A percentile compares a stretch with the other conserved stretches of the same genome.
Evolutionary conservation across 2,888 invertebrate species (phyloP).

Genomic region (Nasonovia ribisnigri): DNA sequence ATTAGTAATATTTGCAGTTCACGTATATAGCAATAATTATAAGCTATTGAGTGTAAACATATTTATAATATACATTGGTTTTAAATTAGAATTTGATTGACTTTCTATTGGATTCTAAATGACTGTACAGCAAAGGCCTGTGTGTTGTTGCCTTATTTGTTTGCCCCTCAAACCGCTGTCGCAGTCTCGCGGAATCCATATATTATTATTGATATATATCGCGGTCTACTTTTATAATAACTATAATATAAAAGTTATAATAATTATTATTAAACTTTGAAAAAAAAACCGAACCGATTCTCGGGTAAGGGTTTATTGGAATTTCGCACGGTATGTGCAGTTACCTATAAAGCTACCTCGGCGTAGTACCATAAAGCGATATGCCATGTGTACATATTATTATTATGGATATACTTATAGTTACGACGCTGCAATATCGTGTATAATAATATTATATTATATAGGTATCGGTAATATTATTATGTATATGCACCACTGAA

Average conservation of each 20-base stretch:
- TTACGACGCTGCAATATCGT: not conserved
- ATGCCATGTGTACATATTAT: not conserved
- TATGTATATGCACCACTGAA: not conserved
- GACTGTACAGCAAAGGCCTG: slow-evolving; percentile 4
- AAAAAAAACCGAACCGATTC: not conserved
- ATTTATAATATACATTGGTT: not conserved
- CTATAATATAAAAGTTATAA: not conserved
- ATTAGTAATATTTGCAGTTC: not conserved
- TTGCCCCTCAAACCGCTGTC: not conserved
- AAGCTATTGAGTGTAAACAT: not conserved
- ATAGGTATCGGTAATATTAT: not conserved
- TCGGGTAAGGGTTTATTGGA: not conserved
- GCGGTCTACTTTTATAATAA: not conserved
- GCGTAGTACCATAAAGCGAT: not conserved
- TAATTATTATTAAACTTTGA: not conserved
- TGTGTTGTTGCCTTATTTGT: not conserved
- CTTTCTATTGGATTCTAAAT: slow-evolving; percentile 23
- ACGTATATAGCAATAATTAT: not conserved
- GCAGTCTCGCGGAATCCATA: not conserved
- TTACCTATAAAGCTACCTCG: not conserved
- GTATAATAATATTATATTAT: not conserved
- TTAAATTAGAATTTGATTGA: not conserved
- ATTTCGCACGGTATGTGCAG: not conserved
- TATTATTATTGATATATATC: not conserved
- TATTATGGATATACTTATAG: not conserved